Evolutionary conservation across 2,888 invertebrate species (phyloP).

Genomic region (Athetis lepigone): DNA sequence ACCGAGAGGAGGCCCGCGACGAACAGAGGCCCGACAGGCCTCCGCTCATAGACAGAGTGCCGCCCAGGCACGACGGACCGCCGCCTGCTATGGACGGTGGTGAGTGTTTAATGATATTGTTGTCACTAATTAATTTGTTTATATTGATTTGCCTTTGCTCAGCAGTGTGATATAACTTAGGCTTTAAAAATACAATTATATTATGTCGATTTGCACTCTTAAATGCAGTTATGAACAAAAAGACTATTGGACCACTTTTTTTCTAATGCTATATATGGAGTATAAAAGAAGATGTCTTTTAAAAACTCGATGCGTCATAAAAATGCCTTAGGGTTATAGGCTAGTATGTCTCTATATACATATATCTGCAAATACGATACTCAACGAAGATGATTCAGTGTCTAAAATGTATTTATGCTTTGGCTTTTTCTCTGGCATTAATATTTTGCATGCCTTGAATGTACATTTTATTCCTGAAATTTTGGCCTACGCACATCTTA

Average conservation of each 20-base stretch:
- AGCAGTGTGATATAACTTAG: too few relatives aligned
- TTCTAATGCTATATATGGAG: too few relatives aligned
- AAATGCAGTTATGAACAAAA: too few relatives aligned
- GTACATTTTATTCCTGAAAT: neutral
- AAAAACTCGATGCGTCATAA: neutral
- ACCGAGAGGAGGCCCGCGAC: conserved; percentile 37
- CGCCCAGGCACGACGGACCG: conserved; percentile 46
- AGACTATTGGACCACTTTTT: too few relatives aligned
- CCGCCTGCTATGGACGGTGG: conserved; percentile 56
- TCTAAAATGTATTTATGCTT: conserved; percentile 21
- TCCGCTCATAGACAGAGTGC: conserved; percentile 56
- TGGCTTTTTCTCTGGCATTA: neutral
- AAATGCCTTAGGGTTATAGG: neutral
- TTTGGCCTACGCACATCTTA: neutral
- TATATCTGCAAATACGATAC: too few relatives aligned
- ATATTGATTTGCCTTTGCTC: too few relatives aligned
- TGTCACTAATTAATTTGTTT: neutral
- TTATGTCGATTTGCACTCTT: too few relatives aligned
- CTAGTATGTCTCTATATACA: too few relatives aligned
- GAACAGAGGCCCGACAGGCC: conserved; percentile 39
- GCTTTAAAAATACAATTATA: too few relatives aligned
- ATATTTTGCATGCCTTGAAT: conserved; percentile 4
- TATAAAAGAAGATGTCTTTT: too few relatives aligned
- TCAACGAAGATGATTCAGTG: neutral
- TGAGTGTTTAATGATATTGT: conserved; percentile 3